phyloP scores from a whole-genome alignment of 2,888 invertebrate species.

The Drosophila diplacantha region DNA sequence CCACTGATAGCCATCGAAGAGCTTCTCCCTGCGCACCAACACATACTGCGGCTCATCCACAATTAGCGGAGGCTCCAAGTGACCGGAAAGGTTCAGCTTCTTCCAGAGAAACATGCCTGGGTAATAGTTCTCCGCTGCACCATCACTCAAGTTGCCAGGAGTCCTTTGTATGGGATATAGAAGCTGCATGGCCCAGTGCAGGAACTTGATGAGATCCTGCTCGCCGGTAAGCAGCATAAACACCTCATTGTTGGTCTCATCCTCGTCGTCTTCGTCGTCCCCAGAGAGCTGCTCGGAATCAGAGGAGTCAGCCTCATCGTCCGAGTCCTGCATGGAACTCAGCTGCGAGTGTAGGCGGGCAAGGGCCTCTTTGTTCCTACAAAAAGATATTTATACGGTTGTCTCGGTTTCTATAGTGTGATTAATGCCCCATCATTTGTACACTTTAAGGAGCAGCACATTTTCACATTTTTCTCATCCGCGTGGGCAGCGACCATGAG shows the following conservation, averaged over 20 bases:
- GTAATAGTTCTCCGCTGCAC: slow-evolving; percentile 63
- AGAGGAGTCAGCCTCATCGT: slow-evolving; percentile 12
- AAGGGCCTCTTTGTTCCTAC: slow-evolving; percentile 57
- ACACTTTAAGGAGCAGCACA: slow-evolving; percentile 57
- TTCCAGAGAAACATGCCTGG: slow-evolving; percentile 74
- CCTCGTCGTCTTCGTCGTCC: slow-evolving; percentile 31
- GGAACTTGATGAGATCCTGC: slow-evolving; percentile 72
- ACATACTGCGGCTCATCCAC: slow-evolving; percentile 76
- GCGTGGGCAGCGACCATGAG: slow-evolving; percentile 57
- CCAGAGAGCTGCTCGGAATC: slow-evolving; percentile 27
- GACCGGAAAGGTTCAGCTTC: slow-evolving; percentile 75
- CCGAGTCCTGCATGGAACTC: slow-evolving; percentile 38
- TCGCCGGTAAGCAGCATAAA: slow-evolving; percentile 71
- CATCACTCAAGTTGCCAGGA: slow-evolving; percentile 36
- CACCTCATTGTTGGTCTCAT: slow-evolving; percentile 61
- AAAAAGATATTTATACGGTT: slow-evolving; percentile 10
- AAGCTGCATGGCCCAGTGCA: slow-evolving; percentile 73
- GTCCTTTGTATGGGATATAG: slow-evolving; percentile 62
- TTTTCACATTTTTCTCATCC: slow-evolving; percentile 45
- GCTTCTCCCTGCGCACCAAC: slow-evolving; percentile 69
- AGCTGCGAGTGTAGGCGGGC: slow-evolving; percentile 50
- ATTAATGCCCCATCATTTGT: slow-evolving; percentile 58
- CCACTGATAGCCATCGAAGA: slow-evolving; percentile 51
- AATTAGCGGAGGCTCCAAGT: slow-evolving; percentile 72
- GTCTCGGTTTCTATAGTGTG: slow-evolving; percentile 42